Evolutionary conservation across 2,113 vertebrate genomes (phyloP).

Genomic region (Amphiprion percula): DNA sequence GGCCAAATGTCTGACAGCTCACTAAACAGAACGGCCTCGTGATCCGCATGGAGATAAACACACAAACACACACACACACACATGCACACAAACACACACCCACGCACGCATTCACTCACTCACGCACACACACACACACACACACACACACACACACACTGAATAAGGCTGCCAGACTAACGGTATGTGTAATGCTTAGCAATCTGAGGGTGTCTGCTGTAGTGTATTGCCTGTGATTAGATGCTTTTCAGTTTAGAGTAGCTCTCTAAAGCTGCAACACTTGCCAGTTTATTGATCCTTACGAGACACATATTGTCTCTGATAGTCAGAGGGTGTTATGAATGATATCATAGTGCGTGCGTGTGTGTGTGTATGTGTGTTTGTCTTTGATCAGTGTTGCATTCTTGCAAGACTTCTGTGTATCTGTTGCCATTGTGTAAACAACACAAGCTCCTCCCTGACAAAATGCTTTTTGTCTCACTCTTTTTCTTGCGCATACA

Average conservation of each 20-base stretch:
- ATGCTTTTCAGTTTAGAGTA: slow-evolving; percentile 28
- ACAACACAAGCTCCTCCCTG: slow-evolving; percentile 34
- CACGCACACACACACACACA: neutral
- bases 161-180: slow-evolving; percentile 10
- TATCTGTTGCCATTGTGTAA: slow-evolving; percentile 44
- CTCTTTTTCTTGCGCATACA: slow-evolving; percentile 12
- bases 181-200: slow-evolving; percentile 31
- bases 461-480: slow-evolving; percentile 48
- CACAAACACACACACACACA: neutral
- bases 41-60: slow-evolving; percentile 71
- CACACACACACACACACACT: neutral
- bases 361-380: slow-evolving; percentile 17
- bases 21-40: slow-evolving; percentile 72
- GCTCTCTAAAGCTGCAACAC: slow-evolving; percentile 9
- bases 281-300: slow-evolving; percentile 37
- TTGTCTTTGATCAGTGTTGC: slow-evolving; percentile 48
- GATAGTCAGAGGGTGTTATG: slow-evolving; percentile 24
- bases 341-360: slow-evolving; percentile 21
- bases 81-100: neutral
- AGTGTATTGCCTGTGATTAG: slow-evolving; percentile 32
- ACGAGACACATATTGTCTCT: slow-evolving; percentile 40
- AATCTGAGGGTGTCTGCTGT: slow-evolving; percentile 23
- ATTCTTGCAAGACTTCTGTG: slow-evolving; percentile 35
- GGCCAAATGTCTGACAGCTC: slow-evolving; percentile 80
- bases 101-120: neutral